Evolutionary conservation across 2,888 invertebrate species (phyloP).

Genomic region (Esperia sulphurella): DNA sequence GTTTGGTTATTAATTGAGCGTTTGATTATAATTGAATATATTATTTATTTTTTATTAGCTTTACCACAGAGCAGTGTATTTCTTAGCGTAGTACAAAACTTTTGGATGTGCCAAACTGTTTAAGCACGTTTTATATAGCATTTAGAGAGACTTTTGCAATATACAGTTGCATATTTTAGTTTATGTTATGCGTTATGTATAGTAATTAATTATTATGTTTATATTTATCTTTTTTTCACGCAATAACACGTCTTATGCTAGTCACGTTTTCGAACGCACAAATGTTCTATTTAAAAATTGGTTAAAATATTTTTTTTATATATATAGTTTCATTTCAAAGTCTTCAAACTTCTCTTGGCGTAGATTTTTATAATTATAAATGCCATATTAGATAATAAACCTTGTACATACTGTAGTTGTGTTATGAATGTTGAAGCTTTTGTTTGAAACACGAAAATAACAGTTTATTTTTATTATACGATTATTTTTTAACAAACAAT

Average conservation of each 20-base stretch:
- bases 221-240: constrained; percentile 50
- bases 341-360: constrained; percentile 30
- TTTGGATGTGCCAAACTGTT: constrained; percentile 74
- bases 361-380: constrained; percentile 53
- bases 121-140: constrained; percentile 62
- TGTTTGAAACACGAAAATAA: constrained; percentile 44
- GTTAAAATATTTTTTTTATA: constrained; percentile 22
- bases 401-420: constrained; percentile 62
- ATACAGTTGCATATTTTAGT: constrained; percentile 52
- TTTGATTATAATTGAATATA: constrained; percentile 39
- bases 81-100: constrained; percentile 70
- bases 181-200: constrained; percentile 37
- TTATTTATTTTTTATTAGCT: constrained; percentile 67
- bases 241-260: constrained; percentile 78
- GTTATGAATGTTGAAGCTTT: constrained; percentile 63
- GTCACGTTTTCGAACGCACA: constrained; percentile 74
- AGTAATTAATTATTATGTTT: constrained; percentile 33
- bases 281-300: constrained; percentile 44
- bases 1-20: constrained; percentile 54
- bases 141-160: constrained; percentile 60
- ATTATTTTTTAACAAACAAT: constrained; percentile 47
- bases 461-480: constrained; percentile 41
- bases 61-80: constrained; percentile 61
- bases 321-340: constrained; percentile 12
- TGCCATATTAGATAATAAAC: constrained; percentile 73